Percentiles rank a stretch among this genome's conserved stretches.
These are phyloP conservation scores for Epinotia bilunana DNA, from an alignment of 2,888 invertebrate genomes.

Conservation along the genomic window DNA sequence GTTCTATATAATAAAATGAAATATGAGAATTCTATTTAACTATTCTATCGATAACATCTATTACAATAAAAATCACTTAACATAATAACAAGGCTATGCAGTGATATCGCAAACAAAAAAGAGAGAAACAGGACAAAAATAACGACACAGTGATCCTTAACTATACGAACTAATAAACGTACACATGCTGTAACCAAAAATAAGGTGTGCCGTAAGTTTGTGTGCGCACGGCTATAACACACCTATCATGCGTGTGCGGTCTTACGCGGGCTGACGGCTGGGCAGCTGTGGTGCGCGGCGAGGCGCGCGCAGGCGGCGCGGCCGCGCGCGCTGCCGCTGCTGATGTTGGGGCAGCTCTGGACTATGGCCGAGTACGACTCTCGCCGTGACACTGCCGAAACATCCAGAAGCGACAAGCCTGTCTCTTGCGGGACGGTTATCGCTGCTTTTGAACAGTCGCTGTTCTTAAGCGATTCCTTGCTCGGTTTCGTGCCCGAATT, in stretches of 20 bases:
- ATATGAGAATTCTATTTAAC: neutral
- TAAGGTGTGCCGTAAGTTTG: slow-evolving; percentile 3
- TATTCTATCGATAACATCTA: neutral
- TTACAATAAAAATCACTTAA: slow-evolving; percentile 4
- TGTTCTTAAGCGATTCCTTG: slow-evolving; percentile 59
- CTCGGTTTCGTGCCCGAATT: slow-evolving; percentile 59
- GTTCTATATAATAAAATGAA: neutral
- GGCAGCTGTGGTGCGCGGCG: slow-evolving; percentile 24
- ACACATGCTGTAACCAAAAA: slow-evolving; percentile 38
- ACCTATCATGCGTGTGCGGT: slow-evolving; percentile 78
- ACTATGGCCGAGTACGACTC: slow-evolving; percentile 49
- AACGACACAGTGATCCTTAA: slow-evolving; percentile 16
- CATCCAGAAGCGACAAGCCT: slow-evolving; percentile 50
- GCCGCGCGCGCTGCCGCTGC: slow-evolving; percentile 51
- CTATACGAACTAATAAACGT: slow-evolving; percentile 26
- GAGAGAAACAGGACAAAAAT: slow-evolving; percentile 21
- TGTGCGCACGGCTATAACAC: slow-evolving; percentile 70
- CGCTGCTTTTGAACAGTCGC: slow-evolving; percentile 67
- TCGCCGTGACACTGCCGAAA: slow-evolving; percentile 48
- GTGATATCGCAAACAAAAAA: slow-evolving; percentile 37
- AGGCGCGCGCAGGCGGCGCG: slow-evolving; percentile 55
- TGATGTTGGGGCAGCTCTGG: slow-evolving; percentile 70
- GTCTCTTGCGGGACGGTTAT: slow-evolving; percentile 53
- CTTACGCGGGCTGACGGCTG: slow-evolving; percentile 65
- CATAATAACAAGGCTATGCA: slow-evolving; percentile 35